Evolutionary conservation across 2,888 invertebrate genomes (phyloP).

Genomic region (Pterobdella sp.): DNA sequence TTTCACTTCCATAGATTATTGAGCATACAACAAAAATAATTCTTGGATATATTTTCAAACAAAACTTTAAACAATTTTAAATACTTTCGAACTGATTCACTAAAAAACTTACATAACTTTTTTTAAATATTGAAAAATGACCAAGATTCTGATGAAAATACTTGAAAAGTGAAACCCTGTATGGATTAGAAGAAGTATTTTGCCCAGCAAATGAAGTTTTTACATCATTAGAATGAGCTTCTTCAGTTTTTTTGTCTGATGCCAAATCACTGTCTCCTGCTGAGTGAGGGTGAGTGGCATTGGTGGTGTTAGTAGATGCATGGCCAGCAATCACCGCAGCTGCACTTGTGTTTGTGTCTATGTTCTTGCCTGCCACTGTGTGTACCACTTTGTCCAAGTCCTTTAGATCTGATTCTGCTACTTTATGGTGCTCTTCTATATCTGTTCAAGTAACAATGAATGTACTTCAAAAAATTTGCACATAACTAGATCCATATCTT

Average conservation of each 20-base stretch:
- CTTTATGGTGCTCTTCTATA: neutral
- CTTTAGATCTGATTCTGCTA: neutral
- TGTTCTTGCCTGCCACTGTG: neutral
- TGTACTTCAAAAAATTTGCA: too few species aligned
- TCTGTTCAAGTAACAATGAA: too few species aligned
- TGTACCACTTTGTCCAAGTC: neutral
- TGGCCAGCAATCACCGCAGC: neutral
- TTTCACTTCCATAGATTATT: too few species aligned
- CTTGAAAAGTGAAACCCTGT: neutral
- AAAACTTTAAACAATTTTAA: too few species aligned
- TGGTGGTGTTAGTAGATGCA: conserved; percentile 5
- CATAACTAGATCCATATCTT: neutral
- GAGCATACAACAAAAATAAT: too few species aligned
- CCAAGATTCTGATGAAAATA: too few species aligned
- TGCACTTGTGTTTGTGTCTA: neutral
- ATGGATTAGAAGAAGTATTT: neutral
- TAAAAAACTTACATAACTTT: too few species aligned
- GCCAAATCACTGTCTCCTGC: neutral
- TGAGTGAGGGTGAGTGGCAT: neutral
- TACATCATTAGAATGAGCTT: neutral
- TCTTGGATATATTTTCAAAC: too few species aligned
- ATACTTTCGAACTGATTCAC: too few species aligned
- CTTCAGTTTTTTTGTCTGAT: neutral
- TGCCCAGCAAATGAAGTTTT: neutral
- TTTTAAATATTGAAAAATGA: too few species aligned